Evolutionary conservation across 2,113 vertebrate genomes (phyloP).

Genomic region (Lepus europaeus): DNA sequence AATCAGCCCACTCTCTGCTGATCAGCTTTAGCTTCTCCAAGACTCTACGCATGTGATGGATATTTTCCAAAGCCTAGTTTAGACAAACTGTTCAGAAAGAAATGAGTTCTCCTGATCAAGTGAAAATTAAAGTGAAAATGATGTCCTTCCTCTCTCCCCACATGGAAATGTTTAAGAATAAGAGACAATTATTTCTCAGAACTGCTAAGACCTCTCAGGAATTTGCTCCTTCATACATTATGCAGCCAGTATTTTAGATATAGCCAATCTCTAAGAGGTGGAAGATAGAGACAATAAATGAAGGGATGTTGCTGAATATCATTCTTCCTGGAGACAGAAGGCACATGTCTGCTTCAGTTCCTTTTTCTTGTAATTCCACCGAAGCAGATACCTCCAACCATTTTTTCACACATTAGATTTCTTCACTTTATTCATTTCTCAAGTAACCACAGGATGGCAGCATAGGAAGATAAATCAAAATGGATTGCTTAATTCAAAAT

Average conservation of each 20-base stretch:
- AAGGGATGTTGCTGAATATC: not conserved
- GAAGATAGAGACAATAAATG: slow-evolving; percentile 6
- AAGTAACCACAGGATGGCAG: slow-evolving; percentile 87
- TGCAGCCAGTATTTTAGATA: slow-evolving; percentile 55
- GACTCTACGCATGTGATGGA: slow-evolving; percentile 53
- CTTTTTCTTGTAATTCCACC: not conserved
- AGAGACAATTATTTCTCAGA: slow-evolving; percentile 67
- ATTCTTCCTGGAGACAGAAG: slow-evolving; percentile 50
- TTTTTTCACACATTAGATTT: slow-evolving; percentile 41
- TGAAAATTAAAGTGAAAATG: slow-evolving; percentile 72
- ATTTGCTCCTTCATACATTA: slow-evolving; percentile 63
- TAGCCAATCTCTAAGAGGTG: not conserved
- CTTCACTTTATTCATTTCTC: slow-evolving; percentile 56
- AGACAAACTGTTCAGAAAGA: slow-evolving; percentile 61
- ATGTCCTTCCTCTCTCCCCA: not conserved
- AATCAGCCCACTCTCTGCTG: slow-evolving; percentile 55
- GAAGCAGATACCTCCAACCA: not conserved
- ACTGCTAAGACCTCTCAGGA: slow-evolving; percentile 16
- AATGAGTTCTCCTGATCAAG: slow-evolving; percentile 68
- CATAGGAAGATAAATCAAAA: slow-evolving; percentile 80
- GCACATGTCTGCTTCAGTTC: no score
- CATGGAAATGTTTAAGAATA: slow-evolving; percentile 58
- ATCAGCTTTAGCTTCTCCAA: slow-evolving; percentile 42
- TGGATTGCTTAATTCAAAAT: slow-evolving; percentile 30
- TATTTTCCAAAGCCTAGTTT: slow-evolving; percentile 73